Evolutionary conservation across 2,797 vertebrate species (phyloP).

Genomic region (Alauda arvensis): DNA sequence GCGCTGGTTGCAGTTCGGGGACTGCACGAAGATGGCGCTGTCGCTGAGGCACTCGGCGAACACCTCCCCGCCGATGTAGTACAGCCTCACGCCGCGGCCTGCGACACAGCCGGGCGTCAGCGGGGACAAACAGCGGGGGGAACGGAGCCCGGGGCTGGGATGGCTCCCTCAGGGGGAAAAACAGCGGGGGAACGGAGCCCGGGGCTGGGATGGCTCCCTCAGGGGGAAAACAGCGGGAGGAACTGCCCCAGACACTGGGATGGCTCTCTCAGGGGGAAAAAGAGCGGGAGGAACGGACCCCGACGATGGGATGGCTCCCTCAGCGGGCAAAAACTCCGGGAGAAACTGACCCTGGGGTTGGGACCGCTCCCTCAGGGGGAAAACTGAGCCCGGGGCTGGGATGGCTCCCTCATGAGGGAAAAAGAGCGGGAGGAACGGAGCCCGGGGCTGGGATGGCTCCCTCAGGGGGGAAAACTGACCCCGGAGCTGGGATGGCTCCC

Average conservation of each 20-base stretch:
- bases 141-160: not conserved
- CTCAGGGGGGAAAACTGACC: not conserved
- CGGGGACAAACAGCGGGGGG: not conserved
- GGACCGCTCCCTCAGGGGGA: not conserved
- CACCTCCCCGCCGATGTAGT: slow-evolving; percentile 98
- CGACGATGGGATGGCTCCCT: not conserved
- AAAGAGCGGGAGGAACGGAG: not conserved
- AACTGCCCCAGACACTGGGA: not conserved
- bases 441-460: not conserved
- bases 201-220: not conserved
- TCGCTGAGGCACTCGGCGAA: slow-evolving; percentile 98
- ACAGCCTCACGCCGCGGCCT: slow-evolving; percentile 94
- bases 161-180: not conserved
- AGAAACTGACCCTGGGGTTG: not conserved
- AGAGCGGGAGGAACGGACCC: too few species aligned
- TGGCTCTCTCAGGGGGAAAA: not conserved
- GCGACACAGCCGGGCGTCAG: not conserved
- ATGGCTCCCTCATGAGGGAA: not conserved
- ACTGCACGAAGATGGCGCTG: slow-evolving; percentile 98
- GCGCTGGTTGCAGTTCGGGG: slow-evolving; percentile 97
- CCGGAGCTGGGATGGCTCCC: not conserved
- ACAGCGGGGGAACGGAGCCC: too few species aligned
- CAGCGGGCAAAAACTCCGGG: not conserved
- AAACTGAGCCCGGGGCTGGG: too few species aligned
- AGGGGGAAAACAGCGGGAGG: not conserved